Base-by-base conservation (phyloP, 2,888 invertebrate genomes). In the Acleris holmiana region DNA sequence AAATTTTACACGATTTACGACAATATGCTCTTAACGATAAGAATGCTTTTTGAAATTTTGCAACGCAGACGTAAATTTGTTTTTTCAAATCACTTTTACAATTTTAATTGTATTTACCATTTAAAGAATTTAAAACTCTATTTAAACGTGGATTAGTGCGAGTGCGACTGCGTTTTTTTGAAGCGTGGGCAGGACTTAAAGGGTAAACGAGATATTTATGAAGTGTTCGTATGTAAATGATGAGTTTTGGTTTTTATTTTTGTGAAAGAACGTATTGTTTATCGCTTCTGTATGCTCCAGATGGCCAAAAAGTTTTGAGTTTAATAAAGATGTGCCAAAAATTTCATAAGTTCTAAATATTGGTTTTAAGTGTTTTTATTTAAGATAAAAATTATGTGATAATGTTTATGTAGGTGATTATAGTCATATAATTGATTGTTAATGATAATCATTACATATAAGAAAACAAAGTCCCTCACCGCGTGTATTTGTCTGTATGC, bases 121-220 rank as follows among this genome's bases (percentile, higher is more conserved):
- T 73, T 80, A 84, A 77, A 78, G 83, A 81, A 88, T 86, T 83
- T 81, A 86, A 79, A 79, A 78, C 86, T 84, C 80, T 87, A 82
- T 74, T 68, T 59, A 61, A 71, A 75, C 75, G 71, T 68, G 44
- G 61, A 77, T 85, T 85, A 82, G 67, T 73, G 76, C 67, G 68
- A 69, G 69, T 66, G 69, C 67, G 67, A 67, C 62, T 54, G 48
- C 53, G 51, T 7, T n/a, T 4, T 48, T 47, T 54, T 64, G 62
- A 67, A 19, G 79, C 78, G 85, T 86, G 79, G 85, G 85, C 68
- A 69, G 73, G 68, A 71, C 71, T 71, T 61, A 68, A 72, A 77
- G 78, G 74, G 78, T 77, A 75, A 79, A 80, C 75, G 77, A 78
- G 77, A 66, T 62, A 75, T 82, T 81, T 84, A 84, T 85, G 79